Evolutionary conservation across 2,888 invertebrate genomes (phyloP).

Genomic region (Odontothrips loti): DNA sequence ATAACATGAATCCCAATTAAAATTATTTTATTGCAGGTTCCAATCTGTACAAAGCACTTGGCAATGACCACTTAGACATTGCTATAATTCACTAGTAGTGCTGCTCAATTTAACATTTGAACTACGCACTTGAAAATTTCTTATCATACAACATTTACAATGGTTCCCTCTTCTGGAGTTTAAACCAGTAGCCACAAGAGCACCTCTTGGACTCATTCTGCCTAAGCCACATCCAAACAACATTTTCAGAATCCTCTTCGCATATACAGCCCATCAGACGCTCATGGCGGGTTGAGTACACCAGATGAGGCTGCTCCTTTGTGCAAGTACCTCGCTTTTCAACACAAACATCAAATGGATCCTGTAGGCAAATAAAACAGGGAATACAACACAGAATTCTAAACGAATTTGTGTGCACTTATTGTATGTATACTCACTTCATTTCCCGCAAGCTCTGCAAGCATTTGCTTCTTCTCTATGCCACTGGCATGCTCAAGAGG

Average conservation of each 20-base stretch:
- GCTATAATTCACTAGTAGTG: conserved; percentile 12
- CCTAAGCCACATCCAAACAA: conserved; percentile 89
- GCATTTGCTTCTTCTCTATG: conserved; percentile 81
- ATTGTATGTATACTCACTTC: conserved; percentile 53
- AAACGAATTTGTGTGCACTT: neutral
- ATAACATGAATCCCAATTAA: conserved; percentile 4
- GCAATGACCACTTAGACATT: conserved; percentile 2
- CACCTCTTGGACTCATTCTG: conserved; percentile 85
- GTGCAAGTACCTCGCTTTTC: conserved; percentile 73
- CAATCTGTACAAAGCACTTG: neutral
- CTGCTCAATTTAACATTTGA: neutral
- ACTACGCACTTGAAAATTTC: neutral
- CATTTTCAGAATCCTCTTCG: conserved; percentile 83
- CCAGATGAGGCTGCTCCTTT: conserved; percentile 76
- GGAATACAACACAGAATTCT: conserved; percentile 8
- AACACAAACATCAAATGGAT: conserved; percentile 80
- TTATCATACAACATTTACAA: neutral
- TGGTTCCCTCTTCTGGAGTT: conserved; percentile 51
- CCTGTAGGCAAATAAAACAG: conserved; percentile 45
- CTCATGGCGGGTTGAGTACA: conserved; percentile 85
- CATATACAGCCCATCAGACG: conserved; percentile 94
- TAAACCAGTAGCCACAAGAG: conserved; percentile 96
- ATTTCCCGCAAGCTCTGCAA: conserved; percentile 81
- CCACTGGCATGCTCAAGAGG: conserved; percentile 92
- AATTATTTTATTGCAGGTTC: conserved; percentile 23